Base-by-base conservation (phyloP, 2,113 vertebrate genomes). In the Hyaena hyaena region DNA sequence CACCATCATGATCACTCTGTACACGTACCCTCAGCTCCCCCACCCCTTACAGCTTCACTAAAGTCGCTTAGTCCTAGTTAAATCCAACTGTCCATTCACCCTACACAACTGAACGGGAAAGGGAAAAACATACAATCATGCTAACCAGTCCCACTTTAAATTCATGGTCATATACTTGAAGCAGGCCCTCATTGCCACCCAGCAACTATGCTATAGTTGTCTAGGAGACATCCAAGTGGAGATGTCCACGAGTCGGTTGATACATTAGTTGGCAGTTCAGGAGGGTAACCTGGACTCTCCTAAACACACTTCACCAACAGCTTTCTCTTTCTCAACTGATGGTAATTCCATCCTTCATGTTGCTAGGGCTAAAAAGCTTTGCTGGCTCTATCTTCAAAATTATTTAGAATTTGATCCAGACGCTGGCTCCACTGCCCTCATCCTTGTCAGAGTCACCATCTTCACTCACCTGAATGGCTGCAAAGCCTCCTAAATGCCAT, bases 271-370 rank as follows among this genome's bases (percentile, higher is more conserved):
- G 53, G 28, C 31, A 85, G 50, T 79, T 82, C 69, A 84, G 50
- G 21, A 80, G 26, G n/a, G 14, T 82, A 74, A 66, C 5, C 45
- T 76, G 23, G 14, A 35, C 31, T 58, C 48, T 88, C 28, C 68
- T 69, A 74, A 55, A 82, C 66, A 68, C 28, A 74, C 17, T 96
- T 61, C 26, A 31, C 45, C 58, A 19, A 45, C 71, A 81, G 65
- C 92, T 82, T 95, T 82, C 53, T 88, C 28, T 53, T 85, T 90
- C 84, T 90, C 61, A 88, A 24, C 53, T 55, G 28, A 81, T 10
- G 35, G 31, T 68, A 76, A 93, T 83, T 82, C 35, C 17, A 48
- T 68, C 58, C 12, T 74, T 88, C 68, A 16, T 33, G 26, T 76
- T 68, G 69, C 35, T 76, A 12, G 31, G 33, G 15, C 24, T 77